Evolutionary conservation across 2,797 vertebrate genomes (phyloP).

Genomic region (Atherinosoma microstoma): DNA sequence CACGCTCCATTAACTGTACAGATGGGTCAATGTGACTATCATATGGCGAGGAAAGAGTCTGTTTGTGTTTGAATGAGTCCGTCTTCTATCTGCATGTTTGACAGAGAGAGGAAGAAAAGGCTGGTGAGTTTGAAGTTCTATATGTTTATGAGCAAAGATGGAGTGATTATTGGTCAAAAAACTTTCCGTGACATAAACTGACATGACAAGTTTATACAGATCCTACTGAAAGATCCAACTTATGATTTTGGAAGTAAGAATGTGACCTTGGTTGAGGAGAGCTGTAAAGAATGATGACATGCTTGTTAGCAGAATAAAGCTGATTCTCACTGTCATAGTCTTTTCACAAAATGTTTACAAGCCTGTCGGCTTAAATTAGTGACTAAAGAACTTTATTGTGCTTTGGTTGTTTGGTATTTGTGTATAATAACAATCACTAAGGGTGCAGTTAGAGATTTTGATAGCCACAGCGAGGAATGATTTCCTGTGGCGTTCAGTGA

Average conservation of each 20-base stretch:
- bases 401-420: not conserved
- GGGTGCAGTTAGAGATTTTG: not conserved
- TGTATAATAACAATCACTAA: not conserved
- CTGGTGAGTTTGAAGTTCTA: conserved; percentile 3
- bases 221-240: conserved; percentile 46
- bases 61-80: conserved; percentile 33
- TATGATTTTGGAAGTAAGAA: conserved; percentile 41
- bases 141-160: conserved; percentile 40
- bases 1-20: conserved; percentile 53
- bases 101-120: conserved; percentile 7
- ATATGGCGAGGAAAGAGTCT: conserved; percentile 30
- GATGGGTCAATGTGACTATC: conserved; percentile 54
- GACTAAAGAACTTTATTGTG: conserved; percentile 18
- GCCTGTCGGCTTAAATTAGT: conserved; percentile 15
- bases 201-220: conserved; percentile 35
- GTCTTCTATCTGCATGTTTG: conserved; percentile 17
- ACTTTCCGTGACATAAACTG: conserved; percentile 52
- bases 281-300: conserved; percentile 31
- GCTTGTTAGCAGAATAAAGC: conserved; percentile 38
- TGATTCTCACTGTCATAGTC: conserved; percentile 36
- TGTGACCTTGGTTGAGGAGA: conserved; percentile 34
- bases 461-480: not conserved
- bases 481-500: not conserved
- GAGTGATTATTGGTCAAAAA: conserved; percentile 56
- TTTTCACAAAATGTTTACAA: conserved; percentile 33